phyloP scores from a whole-genome alignment of 2,888 invertebrate species.

The Dryococelus australis region DNA sequence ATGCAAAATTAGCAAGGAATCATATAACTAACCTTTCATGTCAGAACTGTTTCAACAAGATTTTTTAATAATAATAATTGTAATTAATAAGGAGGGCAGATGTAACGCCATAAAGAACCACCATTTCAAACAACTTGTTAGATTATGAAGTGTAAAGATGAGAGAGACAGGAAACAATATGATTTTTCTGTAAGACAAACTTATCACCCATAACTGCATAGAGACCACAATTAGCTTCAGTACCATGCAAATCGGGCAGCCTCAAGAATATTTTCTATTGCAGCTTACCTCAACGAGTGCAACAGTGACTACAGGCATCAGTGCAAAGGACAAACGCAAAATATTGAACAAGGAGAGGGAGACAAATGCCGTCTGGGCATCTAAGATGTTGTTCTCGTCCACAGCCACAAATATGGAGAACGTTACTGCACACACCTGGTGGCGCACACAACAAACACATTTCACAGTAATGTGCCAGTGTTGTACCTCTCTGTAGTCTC shows the following conservation, averaged over 20 bases:
- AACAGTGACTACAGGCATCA: slow-evolving; percentile 79
- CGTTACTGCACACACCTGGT: slow-evolving; percentile 58
- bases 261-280: background rate
- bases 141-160: too few relatives aligned
- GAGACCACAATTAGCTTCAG: background rate
- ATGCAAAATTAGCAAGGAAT: too few relatives aligned
- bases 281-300: slow-evolving; percentile 76
- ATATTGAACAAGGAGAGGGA: slow-evolving; percentile 87
- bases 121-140: too few relatives aligned
- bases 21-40: too few relatives aligned
- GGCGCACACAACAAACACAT: slow-evolving; percentile 77
- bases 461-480: background rate
- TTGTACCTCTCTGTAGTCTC: too few relatives aligned
- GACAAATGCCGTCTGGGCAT: slow-evolving; percentile 85
- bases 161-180: too few relatives aligned
- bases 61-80: too few relatives aligned
- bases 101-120: too few relatives aligned
- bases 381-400: slow-evolving; percentile 74
- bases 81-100: too few relatives aligned
- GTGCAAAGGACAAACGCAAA: slow-evolving; percentile 83
- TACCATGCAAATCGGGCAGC: background rate
- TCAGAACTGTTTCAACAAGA: too few relatives aligned
- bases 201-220: background rate
- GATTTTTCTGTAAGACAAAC: background rate
- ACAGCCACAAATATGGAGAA: slow-evolving; percentile 59